Conservation (phyloP, 2,888 invertebrate species). For the Diarsia mendica region DNA sequence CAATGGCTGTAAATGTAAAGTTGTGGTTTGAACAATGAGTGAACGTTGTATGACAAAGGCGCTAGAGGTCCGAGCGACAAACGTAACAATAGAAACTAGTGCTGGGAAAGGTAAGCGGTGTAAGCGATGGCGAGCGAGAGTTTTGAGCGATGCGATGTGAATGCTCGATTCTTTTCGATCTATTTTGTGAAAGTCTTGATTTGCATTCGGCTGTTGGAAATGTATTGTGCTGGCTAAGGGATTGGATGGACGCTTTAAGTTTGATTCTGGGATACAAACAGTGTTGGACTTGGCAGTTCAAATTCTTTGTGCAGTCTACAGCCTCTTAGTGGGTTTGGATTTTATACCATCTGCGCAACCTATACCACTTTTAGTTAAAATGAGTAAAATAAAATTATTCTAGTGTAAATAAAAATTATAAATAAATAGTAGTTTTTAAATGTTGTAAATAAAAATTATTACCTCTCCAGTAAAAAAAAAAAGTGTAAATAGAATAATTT, state of each 20-base stretch:
- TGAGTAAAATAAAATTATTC: too few species aligned
- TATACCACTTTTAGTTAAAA: too few species aligned
- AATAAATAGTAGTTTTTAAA: too few species aligned
- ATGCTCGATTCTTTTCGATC: conserved; percentile 48
- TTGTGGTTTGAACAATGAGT: conserved; percentile 64
- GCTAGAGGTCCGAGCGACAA: conserved; percentile 65
- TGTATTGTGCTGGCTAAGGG: conserved; percentile 28
- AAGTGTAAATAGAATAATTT: too few species aligned
- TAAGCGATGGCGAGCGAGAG: conserved; percentile 42
- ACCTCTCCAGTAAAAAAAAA: too few species aligned
- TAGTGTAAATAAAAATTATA: too few species aligned
- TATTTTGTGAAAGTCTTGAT: conserved; percentile 50
- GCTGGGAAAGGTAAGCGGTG: conserved; percentile 51
- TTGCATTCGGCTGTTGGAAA: conserved; percentile 30
- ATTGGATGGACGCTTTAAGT: conserved; percentile 22
- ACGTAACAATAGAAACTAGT: conserved; percentile 64
- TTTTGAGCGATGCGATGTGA: conserved; percentile 50
- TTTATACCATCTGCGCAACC: too few species aligned
- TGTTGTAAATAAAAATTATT: too few species aligned
- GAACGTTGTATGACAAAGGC: conserved; percentile 69
- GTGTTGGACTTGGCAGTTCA: neutral
- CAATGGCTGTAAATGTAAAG: conserved; percentile 30
- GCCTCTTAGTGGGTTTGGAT: too few species aligned
- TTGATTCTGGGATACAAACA: neutral
- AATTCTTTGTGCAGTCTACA: neutral